A percentile compares a stretch with the other conserved stretches of the same genome.
phyloP scores from a whole-genome alignment of 2,888 invertebrate species.

The Pardosa pseudoannulata region DNA sequence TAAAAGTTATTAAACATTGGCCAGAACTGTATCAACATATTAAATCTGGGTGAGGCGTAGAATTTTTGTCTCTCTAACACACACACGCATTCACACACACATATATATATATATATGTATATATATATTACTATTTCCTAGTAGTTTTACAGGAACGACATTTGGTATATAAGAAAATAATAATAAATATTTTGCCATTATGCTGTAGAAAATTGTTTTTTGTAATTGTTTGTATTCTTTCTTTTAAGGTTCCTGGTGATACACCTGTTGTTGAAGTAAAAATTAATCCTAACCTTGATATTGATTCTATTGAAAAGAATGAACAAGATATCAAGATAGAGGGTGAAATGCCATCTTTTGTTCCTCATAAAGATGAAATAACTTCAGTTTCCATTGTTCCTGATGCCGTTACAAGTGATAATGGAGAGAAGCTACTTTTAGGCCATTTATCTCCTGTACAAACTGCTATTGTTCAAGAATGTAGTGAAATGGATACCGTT shows the following conservation, averaged over 20 bases:
- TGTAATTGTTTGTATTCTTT: neutral
- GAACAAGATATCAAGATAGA: slow-evolving; percentile 11
- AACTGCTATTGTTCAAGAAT: slow-evolving; percentile 96
- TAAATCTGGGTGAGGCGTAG: no score
- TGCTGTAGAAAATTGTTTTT: no score
- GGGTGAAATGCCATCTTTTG: slow-evolving; percentile 8
- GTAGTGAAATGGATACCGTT: slow-evolving; percentile 89
- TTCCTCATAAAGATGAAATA: slow-evolving; percentile 36
- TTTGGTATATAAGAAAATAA: no score
- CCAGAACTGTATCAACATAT: no score
- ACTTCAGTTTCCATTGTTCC: slow-evolving; percentile 20
- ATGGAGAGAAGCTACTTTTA: slow-evolving; percentile 11
- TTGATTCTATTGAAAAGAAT: slow-evolving; percentile 9
- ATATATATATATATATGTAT: no score
- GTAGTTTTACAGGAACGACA: no score
- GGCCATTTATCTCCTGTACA: slow-evolving; percentile 62
- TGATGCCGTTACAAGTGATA: slow-evolving; percentile 22
- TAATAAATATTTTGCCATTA: no score
- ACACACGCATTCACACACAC: no score
- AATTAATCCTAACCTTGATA: neutral
- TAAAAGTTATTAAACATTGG: no score
- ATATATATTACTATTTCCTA: no score
- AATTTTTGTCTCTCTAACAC: no score
- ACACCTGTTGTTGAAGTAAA: neutral
- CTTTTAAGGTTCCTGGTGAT: slow-evolving; percentile 37